Base-by-base conservation (phyloP, 2,888 invertebrate genomes). In the Cylindroiulus punctatus region DNA sequence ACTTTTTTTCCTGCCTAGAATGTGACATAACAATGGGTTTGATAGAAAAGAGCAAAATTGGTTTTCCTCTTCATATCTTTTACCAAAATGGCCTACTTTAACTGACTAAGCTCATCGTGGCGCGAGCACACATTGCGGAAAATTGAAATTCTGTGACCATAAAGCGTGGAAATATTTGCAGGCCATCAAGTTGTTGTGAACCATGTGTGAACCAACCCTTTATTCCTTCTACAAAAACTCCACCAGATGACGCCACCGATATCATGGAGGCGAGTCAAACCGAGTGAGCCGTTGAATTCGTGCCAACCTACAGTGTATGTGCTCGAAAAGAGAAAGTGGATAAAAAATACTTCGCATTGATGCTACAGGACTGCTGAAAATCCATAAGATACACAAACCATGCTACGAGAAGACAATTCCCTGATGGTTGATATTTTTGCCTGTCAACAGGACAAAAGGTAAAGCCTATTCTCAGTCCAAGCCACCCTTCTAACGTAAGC, bases 251-350 rank as follows among this genome's bases (percentile, higher is more conserved):
- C 76, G 76, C 76, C 76, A 76, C 76, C 76, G 14, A 8, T 26
- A 14, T 14, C 12, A 65, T 26, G 26, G 65, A 65, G 65, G 26
- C 76, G 14, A 30, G 30, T 12, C 76, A 76, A 4, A 8, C 76
- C 14, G 10, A 76, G 0, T 8, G 3, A 76, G 30, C 30, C 8
- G 76, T 52, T 65, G 65, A 65, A 76, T 76, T 26, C 12, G 76
- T 76, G 76, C 76, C 76, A 76, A 76, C 12, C 76, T 30, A 76
- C n/a, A n/a, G n/a, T n/a, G n/a, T 30, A 12, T 30, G 22, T 76
- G 76, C 26, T 26, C 8, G 76, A 76, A 76, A 76, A 76, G 8
- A 2, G 30, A 76, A 76, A 76, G 76, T 76, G 76, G 76, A 76
- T 22, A 76, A 76, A 76, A 76, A 76, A 76, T 76, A 76, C 26